phyloP scores from a whole-genome alignment of 2,113 vertebrate species.

The Percina caprodes region DNA sequence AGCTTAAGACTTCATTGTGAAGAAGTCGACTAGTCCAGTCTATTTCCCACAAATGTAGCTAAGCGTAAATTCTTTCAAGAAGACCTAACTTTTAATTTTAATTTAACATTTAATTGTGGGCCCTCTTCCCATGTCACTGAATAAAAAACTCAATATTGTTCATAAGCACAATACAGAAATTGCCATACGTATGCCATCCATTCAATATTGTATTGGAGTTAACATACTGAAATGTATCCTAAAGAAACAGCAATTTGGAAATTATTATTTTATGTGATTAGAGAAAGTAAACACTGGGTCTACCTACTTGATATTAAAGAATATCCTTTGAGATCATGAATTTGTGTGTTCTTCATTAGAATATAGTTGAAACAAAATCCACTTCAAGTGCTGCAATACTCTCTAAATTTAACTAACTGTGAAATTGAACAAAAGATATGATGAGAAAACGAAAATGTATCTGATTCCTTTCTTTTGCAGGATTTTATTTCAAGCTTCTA shows the following conservation, averaged over 20 bases:
- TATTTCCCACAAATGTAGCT: too few species aligned
- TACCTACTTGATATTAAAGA: neutral
- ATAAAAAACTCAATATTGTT: neutral
- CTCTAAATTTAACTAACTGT: constrained; percentile 2
- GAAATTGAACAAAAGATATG: constrained; percentile 27
- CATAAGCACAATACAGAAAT: neutral
- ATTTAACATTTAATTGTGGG: too few species aligned
- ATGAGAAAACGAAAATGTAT: neutral
- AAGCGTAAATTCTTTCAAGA: too few species aligned
- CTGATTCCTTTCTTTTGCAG: neutral
- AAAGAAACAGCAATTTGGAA: neutral
- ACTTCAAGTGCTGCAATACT: neutral
- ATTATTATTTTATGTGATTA: neutral
- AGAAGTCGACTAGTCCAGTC: too few species aligned
- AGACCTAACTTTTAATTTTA: too few species aligned
- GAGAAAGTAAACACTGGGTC: neutral
- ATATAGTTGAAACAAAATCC: neutral
- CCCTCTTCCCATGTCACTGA: neutral
- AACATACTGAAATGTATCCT: neutral
- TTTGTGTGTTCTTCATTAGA: constrained; percentile 18
- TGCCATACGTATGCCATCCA: neutral
- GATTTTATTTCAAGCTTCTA: constrained; percentile 13
- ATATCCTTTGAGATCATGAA: neutral
- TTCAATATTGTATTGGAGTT: neutral
- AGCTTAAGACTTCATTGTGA: too few species aligned